Percentiles rank a stretch among this genome's conserved stretches.
These are phyloP conservation scores for Calephelis perditalis DNA, from an alignment of 2,888 invertebrate species.

Conservation along the genomic window DNA sequence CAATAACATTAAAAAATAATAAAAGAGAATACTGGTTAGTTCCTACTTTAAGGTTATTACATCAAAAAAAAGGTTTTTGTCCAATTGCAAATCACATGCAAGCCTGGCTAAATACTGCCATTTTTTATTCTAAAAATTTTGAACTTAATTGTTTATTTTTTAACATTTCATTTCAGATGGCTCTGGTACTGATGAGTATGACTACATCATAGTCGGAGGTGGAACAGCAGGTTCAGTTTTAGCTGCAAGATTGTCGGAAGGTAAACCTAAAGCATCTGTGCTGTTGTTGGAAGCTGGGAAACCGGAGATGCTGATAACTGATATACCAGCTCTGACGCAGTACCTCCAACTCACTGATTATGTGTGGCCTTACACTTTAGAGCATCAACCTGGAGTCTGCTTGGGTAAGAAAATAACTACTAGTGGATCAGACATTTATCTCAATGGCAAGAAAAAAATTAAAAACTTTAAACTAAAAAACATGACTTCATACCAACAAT, in stretches of 20 bases:
- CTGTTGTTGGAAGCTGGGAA: slow-evolving; percentile 81
- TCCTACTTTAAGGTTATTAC: too few relatives aligned
- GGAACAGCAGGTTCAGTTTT: slow-evolving; percentile 85
- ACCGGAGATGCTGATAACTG: slow-evolving; percentile 69
- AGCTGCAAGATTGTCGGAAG: slow-evolving; percentile 83
- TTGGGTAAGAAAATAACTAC: slow-evolving; percentile 43
- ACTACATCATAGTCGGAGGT: slow-evolving; percentile 83
- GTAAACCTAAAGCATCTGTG: slow-evolving; percentile 69
- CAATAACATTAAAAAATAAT: too few relatives aligned
- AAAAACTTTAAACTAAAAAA: too few relatives aligned
- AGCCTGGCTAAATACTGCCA: slow-evolving; percentile 1
- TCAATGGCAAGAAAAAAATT: too few relatives aligned
- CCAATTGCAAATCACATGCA: too few relatives aligned
- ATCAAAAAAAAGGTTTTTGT: too few relatives aligned
- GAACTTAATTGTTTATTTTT: background rate
- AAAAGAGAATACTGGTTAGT: too few relatives aligned
- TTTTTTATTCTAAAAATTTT: background rate
- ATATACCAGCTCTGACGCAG: slow-evolving; percentile 77
- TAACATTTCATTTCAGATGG: slow-evolving; percentile 40
- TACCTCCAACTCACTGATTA: slow-evolving; percentile 78
- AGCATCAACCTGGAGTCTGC: slow-evolving; percentile 78
- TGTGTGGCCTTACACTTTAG: slow-evolving; percentile 81
- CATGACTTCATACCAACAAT: too few relatives aligned
- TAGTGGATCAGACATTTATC: too few relatives aligned
- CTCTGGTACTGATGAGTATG: slow-evolving; percentile 70